Base-by-base conservation (phyloP, 2,797 vertebrate species). In the Ctenochaetus hawaiiensis region DNA sequence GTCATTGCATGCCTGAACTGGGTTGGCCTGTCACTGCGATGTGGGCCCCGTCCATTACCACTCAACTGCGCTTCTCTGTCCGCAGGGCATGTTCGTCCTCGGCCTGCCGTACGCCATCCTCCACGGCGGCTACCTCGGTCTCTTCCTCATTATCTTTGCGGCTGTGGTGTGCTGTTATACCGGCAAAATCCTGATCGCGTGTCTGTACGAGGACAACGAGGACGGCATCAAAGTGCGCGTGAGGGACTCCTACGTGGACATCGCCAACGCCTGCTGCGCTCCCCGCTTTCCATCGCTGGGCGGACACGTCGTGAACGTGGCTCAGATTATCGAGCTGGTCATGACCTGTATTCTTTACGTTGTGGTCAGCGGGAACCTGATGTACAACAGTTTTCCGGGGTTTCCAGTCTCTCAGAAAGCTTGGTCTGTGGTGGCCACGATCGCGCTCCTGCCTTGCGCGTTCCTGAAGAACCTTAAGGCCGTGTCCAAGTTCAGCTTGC, bases 301-400 rank as follows among this genome's bases (percentile, higher is more conserved):
- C 0, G 97, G 97, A 62, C 95, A 96, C 83, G 93, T 99, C 0
- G 97, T 99, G 20, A 99, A 99, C 23, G 97, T 98, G 90, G 97
- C 97, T 4, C 97, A 99, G 93, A 97, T 99, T 83, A 98, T 99
- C 78, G 97, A 99, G 94, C 94, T 99, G 90, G 96, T 99, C 85
- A 99, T 99, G 97, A 99, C 97, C 23, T 99, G 97, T 67, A 97
- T 99, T 56, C 95, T 99, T 8, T 99, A 99, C n/a, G 97, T 99
- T 43, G 97, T 99, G 78, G 97, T 99, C 81, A 98, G 97, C 62
- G 97, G 97, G 52, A 99, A 98, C 91, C 94, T 99, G 88, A 97
- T 99, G 97, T 96, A 96, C 91, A 98, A 98, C 94, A 98, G 97
- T 84, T 99, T 98, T 89, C 97, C 97, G 3, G 95, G 94, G 57